These are phyloP conservation scores for Vannuccia rotundouncinata DNA, from an alignment of 2,888 invertebrate genomes.

Conservation along the genomic window DNA sequence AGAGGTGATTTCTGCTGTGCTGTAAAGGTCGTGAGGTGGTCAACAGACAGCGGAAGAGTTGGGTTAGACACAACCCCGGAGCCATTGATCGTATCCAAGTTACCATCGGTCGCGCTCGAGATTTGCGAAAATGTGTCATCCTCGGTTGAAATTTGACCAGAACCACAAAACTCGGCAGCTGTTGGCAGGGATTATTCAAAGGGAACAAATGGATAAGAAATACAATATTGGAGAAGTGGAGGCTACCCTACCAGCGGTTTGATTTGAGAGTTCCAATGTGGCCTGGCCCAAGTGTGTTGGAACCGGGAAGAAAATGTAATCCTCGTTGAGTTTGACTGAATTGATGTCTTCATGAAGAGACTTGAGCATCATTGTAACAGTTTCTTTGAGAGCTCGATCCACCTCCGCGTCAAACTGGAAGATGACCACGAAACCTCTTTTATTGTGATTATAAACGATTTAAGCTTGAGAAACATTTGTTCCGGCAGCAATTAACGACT, in stretches of 20 bases:
- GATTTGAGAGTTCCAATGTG: background rate
- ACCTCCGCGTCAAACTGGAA: background rate
- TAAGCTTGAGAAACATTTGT: background rate
- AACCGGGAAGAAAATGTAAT: constrained; percentile 24
- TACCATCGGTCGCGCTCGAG: background rate
- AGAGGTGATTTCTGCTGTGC: too few relatives aligned
- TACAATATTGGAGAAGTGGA: too few relatives aligned
- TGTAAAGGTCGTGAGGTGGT: too few relatives aligned
- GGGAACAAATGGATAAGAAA: background rate
- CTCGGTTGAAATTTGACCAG: too few relatives aligned
- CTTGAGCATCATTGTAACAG: constrained; percentile 7
- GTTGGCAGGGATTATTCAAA: background rate
- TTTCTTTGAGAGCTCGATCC: constrained; percentile 4
- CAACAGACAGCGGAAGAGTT: background rate
- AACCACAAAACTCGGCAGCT: too few relatives aligned
- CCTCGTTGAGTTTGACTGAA: constrained; percentile 24
- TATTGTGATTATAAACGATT: background rate
- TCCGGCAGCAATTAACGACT: background rate
- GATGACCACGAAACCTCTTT: too few relatives aligned
- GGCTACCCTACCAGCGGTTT: too few relatives aligned
- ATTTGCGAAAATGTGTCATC: too few relatives aligned
- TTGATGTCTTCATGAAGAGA: constrained; percentile 16
- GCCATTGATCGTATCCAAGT: background rate
- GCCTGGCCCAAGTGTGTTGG: background rate
- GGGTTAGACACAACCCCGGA: background rate